Conservation (phyloP, 2,113 vertebrate species). For the Cephalopholis sonnerati region DNA sequence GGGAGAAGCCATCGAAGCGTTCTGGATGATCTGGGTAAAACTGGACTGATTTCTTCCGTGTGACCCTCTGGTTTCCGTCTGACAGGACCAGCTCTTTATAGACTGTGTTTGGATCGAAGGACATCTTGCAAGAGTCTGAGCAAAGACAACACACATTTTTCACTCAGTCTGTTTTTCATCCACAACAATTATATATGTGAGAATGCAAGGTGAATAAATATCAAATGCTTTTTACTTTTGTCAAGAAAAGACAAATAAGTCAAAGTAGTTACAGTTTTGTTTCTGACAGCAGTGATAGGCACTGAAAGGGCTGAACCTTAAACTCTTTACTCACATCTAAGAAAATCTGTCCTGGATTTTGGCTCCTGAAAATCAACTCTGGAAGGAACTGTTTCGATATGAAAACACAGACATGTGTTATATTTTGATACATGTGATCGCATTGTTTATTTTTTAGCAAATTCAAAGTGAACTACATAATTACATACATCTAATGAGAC, state of each 20-base stretch:
- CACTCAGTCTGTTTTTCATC: background rate
- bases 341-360: constrained; percentile 81
- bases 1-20: constrained; percentile 90
- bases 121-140: constrained; percentile 80
- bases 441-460: background rate
- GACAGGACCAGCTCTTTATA: constrained; percentile 84
- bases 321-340: constrained; percentile 80
- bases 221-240: background rate
- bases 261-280: background rate
- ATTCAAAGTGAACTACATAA: background rate
- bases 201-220: background rate
- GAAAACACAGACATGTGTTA: background rate
- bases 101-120: constrained; percentile 84
- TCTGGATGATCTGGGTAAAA: constrained; percentile 81
- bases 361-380: constrained; percentile 80
- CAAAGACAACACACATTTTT: constrained; percentile 2
- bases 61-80: constrained; percentile 79
- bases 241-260: background rate
- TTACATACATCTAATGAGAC: background rate
- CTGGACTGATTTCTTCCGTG: constrained; percentile 69
- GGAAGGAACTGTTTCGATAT: constrained; percentile 65
- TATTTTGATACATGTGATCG: background rate
- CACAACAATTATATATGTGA: background rate
- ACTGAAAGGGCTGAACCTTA: background rate
- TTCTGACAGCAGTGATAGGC: background rate